These are phyloP conservation scores for Tolypeutes matacus DNA, from an alignment of 2,797 vertebrate genomes.

Conservation along the genomic window DNA sequence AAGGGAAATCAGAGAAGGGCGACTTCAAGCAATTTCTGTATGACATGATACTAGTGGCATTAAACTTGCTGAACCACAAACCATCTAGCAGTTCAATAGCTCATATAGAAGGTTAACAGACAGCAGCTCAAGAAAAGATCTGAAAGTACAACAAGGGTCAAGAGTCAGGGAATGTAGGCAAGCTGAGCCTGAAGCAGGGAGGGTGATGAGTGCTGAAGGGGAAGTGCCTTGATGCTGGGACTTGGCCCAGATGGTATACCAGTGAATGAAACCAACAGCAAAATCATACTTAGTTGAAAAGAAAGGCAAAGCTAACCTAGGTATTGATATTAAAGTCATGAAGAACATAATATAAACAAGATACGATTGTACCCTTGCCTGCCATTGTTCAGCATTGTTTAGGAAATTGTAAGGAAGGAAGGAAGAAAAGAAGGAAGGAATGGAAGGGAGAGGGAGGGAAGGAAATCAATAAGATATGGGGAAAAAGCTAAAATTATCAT, in stretches of 20 bases:
- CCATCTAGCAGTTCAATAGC: background rate
- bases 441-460: fast-evolving
- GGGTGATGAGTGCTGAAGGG: background rate
- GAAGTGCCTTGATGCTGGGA: background rate
- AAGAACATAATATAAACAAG: background rate
- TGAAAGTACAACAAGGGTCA: background rate
- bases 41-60: background rate
- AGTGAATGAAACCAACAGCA: background rate
- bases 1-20: background rate
- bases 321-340: background rate
- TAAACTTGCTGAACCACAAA: background rate
- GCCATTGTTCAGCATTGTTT: background rate
- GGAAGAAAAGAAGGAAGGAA: too few relatives aligned
- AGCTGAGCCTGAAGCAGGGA: background rate
- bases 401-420: background rate
- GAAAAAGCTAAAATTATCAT: background rate
- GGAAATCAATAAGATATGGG: background rate
- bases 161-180: background rate
- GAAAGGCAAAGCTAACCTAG: background rate
- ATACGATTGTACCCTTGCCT: background rate
- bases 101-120: background rate
- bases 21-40: background rate
- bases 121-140: background rate
- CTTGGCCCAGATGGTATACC: background rate
- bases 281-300: background rate